These are phyloP conservation scores for Campylomormyrus numenius DNA, from an alignment of 2,113 vertebrate genomes.

Conservation along the genomic window DNA sequence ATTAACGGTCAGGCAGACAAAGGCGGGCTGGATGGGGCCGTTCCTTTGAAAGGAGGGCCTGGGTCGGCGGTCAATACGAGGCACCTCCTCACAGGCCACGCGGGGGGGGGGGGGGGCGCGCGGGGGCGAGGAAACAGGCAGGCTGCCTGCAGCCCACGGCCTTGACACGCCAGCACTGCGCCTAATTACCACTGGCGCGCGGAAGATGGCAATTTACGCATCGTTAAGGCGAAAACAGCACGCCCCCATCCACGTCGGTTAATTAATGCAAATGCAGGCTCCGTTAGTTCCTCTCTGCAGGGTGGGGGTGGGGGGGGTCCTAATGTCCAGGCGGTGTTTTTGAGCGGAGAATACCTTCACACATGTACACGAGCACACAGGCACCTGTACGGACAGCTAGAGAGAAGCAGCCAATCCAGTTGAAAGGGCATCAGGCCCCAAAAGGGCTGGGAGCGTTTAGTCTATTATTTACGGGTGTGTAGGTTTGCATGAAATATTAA, in stretches of 20 bases:
- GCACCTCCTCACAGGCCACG: neutral
- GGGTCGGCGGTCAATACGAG: neutral
- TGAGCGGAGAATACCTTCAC: neutral
- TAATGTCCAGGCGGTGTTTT: neutral
- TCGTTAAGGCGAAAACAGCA: neutral
- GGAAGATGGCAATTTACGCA: slow-evolving; percentile 11
- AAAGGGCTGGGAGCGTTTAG: neutral
- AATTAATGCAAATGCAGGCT: slow-evolving; percentile 21
- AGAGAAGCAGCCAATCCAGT: neutral
- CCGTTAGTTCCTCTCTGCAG: neutral
- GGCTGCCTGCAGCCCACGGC: neutral
- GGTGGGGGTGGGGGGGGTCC: neutral
- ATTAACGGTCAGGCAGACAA: neutral
- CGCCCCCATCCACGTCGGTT: slow-evolving; percentile 9
- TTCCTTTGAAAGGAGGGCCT: neutral
- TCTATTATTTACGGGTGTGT: neutral
- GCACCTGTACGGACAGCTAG: neutral
- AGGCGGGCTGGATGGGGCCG: neutral
- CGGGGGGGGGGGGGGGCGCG: neutral
- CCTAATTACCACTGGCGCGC: slow-evolving; percentile 22
- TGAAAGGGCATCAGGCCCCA: neutral
- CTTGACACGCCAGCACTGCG: neutral
- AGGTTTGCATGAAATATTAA: neutral
- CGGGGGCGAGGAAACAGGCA: neutral
- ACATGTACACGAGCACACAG: neutral